Evolutionary conservation across 2,888 invertebrate genomes (phyloP), one percentile per base, ranked within the genome.

Genomic region (Liopterus haemorrhoidalis): DNA sequence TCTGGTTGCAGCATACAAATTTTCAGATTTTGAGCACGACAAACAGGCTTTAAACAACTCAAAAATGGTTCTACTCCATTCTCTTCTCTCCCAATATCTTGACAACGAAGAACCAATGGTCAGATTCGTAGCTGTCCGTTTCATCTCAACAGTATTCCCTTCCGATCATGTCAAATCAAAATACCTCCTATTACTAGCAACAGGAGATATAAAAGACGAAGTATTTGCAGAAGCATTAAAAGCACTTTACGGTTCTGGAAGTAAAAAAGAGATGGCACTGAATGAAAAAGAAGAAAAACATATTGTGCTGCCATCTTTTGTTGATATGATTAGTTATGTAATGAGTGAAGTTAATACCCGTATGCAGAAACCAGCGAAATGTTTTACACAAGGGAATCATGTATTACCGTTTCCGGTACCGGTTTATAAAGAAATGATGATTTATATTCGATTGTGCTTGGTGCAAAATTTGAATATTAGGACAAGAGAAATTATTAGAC

Each of bases 191-290:
- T 70, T 94, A 12, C 65, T 90, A 42, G 89, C 90, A 21, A 84
- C 84, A 53, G 91, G 90, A 31, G 92, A 93, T 62, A 76, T 74
- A 48, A 85, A 85, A 69, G 84, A 83, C 46, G 86, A 88, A 59
- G 81, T 86, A 25, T 77, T 78, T 33, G 72, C 73, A 4, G 86
- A 86, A 68, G 85, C 87, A 1, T 63, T 78, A 20, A 84, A 82
- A 67, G 76, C 81, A 47, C 66, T 92, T 5, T 88, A 89, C 61
- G 85, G 85, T 0, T 78, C 79, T 5, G 73, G 78, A 0, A 74
- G 81, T 5, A 74, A 73, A 56, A 68, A 66, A 52, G 73, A 75
- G 33, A 58, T 65, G 1, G 55, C 57, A 18, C 54, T 52, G 6
- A 53, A 55, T 8, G 53, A 54, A 33, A 44, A 48, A 19, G 20